Percentiles rank a stretch among this genome's conserved stretches.
These are phyloP conservation scores for Pararge aegeria DNA, from an alignment of 1,140 invertebrate genomes.

Conservation along the genomic window DNA sequence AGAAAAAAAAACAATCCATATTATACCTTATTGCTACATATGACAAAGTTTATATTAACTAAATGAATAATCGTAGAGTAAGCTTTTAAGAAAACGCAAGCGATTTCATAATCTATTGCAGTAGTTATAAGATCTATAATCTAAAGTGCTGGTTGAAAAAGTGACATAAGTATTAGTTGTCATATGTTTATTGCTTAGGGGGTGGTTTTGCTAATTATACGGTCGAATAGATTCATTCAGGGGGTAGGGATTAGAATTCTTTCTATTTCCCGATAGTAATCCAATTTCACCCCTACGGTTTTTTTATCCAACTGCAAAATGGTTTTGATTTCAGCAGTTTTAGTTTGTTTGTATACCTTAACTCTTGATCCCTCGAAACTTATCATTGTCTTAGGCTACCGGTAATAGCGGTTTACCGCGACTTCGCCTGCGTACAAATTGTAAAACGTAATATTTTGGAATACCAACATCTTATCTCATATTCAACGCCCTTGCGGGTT, in stretches of 20 bases:
- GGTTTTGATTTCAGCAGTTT: too few relatives aligned
- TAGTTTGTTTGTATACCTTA: too few relatives aligned
- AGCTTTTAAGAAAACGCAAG: neutral
- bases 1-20: conserved; percentile 6
- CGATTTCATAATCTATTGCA: neutral
- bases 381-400: too few relatives aligned
- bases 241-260: conserved; percentile 14
- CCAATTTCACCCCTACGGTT: too few relatives aligned
- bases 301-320: too few relatives aligned
- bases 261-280: neutral
- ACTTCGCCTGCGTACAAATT: too few relatives aligned
- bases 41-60: neutral
- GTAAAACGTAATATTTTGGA: too few relatives aligned
- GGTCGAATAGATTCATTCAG: conserved; percentile 26
- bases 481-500: too few relatives aligned
- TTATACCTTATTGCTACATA: neutral
- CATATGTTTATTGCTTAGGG: conserved; percentile 25
- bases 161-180: conserved; percentile 24
- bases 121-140: neutral
- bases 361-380: too few relatives aligned
- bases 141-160: neutral
- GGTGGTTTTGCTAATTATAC: conserved; percentile 30
- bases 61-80: neutral
- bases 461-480: too few relatives aligned
- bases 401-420: too few relatives aligned